Evolutionary conservation across 2,113 vertebrate genomes (phyloP).

Genomic region (Sebastes schlegelii): DNA sequence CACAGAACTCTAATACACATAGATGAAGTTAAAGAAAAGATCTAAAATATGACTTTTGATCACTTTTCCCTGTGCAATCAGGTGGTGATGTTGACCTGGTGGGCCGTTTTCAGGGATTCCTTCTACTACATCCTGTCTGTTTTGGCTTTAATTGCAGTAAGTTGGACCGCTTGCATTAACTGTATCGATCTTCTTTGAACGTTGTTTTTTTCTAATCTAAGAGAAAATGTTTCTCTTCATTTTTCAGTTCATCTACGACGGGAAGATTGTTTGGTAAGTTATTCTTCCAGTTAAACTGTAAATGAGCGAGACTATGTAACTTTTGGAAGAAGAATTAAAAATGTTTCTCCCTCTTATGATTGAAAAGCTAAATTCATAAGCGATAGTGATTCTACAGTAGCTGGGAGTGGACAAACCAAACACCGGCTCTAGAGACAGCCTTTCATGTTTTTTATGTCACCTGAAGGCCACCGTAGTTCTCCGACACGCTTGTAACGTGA

Average conservation of each 20-base stretch:
- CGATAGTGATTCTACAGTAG: too few species aligned
- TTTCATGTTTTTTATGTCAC: too few species aligned
- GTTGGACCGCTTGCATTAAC: conserved; percentile 62
- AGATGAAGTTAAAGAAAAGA: not conserved
- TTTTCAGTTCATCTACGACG: conserved; percentile 96
- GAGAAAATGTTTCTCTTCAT: fast-evolving
- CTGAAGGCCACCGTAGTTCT: too few species aligned
- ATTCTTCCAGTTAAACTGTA: not conserved
- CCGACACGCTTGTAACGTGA: too few species aligned
- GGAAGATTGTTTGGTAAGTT: conserved; percentile 96
- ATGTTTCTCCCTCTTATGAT: too few species aligned
- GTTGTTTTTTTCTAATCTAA: not conserved
- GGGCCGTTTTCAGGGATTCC: conserved; percentile 96
- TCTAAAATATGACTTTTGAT: not conserved
- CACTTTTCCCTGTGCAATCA: conserved; percentile 58
- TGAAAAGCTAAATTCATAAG: not conserved
- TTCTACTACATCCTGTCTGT: conserved; percentile 94
- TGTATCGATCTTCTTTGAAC: not conserved
- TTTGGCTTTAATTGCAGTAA: conserved; percentile 92
- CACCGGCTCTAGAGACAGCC: too few species aligned
- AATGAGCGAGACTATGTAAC: not conserved
- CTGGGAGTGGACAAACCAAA: too few species aligned
- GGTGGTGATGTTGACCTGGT: conserved; percentile 94
- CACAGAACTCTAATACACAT: not conserved
- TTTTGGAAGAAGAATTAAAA: not conserved